These are phyloP conservation scores for Episyrphus balteatus DNA, from an alignment of 1,140 invertebrate species.

Conservation along the genomic window DNA sequence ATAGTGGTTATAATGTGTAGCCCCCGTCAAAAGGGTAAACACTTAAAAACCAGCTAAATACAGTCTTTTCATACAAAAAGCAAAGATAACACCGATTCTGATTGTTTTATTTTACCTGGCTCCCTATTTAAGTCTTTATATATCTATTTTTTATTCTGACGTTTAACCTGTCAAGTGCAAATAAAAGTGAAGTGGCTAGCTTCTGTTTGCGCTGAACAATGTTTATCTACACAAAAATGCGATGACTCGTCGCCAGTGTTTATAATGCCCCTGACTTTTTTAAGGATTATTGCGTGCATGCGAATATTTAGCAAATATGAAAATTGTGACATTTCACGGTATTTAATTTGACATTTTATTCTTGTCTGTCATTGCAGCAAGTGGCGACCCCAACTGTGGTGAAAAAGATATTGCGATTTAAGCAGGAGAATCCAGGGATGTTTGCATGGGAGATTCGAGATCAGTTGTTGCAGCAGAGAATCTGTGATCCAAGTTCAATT, in stretches of 20 bases:
- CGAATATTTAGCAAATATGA: neutral
- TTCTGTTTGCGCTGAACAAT: constrained; percentile 1
- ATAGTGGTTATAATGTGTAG: too few species aligned
- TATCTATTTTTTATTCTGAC: neutral
- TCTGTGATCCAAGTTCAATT: constrained; percentile 75
- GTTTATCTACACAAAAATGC: constrained; percentile 1
- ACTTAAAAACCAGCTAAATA: too few species aligned
- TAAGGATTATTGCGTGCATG: neutral
- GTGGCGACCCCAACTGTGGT: constrained; percentile 86
- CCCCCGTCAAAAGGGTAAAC: too few species aligned
- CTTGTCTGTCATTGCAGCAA: constrained; percentile 55
- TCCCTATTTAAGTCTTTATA: neutral
- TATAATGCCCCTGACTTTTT: neutral
- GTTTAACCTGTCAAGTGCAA: neutral
- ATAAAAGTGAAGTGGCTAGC: constrained; percentile 21
- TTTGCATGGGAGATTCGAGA: constrained; percentile 91
- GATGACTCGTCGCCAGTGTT: neutral
- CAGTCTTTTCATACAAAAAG: too few species aligned
- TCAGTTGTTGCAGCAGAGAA: constrained; percentile 67
- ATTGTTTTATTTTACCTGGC: too few species aligned
- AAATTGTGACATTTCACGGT: constrained; percentile 31
- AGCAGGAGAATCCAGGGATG: constrained; percentile 85
- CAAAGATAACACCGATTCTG: too few species aligned
- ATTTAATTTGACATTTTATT: constrained; percentile 15
- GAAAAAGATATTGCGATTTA: constrained; percentile 80